phyloP scores from a whole-genome alignment of 2,797 vertebrate genomes.

The Schizopygopsis malacanthus region DNA sequence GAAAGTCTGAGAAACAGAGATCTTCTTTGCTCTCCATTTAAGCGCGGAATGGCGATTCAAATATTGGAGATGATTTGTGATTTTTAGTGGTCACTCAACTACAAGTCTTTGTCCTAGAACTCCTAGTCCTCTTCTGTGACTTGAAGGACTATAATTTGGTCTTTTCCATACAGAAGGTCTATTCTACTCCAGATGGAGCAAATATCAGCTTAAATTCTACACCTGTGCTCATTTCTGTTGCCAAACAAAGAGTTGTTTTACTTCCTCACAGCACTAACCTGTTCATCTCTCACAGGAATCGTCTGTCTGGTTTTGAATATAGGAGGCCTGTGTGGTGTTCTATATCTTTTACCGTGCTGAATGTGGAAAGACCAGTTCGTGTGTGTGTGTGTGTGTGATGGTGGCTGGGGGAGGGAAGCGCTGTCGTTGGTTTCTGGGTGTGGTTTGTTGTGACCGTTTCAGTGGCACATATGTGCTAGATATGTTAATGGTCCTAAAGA shows the following conservation, averaged over 20 bases:
- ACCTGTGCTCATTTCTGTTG: slow-evolving; percentile 11
- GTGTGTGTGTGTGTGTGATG: neutral
- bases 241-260: neutral
- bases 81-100: neutral
- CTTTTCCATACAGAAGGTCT: neutral
- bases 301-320: neutral
- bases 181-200: neutral
- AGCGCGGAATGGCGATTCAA: neutral
- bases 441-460: slow-evolving; percentile 62
- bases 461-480: neutral
- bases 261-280: neutral
- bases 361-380: slow-evolving; percentile 59
- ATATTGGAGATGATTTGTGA: neutral
- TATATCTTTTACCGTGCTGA: neutral
- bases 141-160: slow-evolving; percentile 5
- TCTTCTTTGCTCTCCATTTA: neutral
- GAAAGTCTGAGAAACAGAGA: neutral
- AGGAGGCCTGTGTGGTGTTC: slow-evolving; percentile 17
- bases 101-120: neutral
- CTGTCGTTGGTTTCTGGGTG: slow-evolving; percentile 74
- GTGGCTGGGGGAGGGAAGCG: slow-evolving; percentile 47
- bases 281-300: neutral
- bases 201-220: neutral
- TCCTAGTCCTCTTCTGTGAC: neutral
- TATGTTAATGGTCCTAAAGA: neutral